Evolutionary conservation across 92 coral and sea anemone genomes (phyloP).

Genomic region (Isaurus tuberculatus): DNA sequence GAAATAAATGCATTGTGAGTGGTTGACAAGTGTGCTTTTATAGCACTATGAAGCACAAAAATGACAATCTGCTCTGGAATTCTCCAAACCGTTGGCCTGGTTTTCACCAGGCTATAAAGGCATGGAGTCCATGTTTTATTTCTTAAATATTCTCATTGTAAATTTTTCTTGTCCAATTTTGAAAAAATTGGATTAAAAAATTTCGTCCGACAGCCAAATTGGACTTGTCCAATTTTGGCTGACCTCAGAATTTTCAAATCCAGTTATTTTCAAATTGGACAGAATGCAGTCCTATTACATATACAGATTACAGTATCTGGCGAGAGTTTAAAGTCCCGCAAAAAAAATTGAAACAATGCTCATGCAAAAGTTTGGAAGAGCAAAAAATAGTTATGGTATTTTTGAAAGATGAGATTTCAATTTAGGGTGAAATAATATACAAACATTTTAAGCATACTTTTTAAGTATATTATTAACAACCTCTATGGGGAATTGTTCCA

Average conservation of each 20-base stretch:
- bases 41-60: neutral
- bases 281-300: neutral
- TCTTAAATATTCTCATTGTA: neutral
- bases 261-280: neutral
- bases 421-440: conserved; percentile 46
- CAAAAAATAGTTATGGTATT: conserved; percentile 39
- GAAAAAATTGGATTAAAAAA: neutral
- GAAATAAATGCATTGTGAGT: neutral
- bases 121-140: conserved; percentile 7
- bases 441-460: conserved; percentile 38
- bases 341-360: conserved; percentile 34
- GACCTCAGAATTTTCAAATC: conserved; percentile 1
- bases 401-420: conserved; percentile 44
- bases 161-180: neutral
- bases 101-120: neutral
- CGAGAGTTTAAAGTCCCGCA: conserved; percentile 31
- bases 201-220: neutral
- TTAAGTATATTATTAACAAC: conserved; percentile 44
- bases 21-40: conserved; percentile 7
- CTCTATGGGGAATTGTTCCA: conserved; percentile 41
- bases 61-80: neutral
- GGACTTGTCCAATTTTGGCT: neutral
- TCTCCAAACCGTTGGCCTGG: neutral
- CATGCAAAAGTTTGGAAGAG: conserved; percentile 34
- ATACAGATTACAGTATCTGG: conserved; percentile 2